Evolutionary conservation across 2,113 vertebrate species (phyloP).

Genomic region (Embiotoca jacksoni): DNA sequence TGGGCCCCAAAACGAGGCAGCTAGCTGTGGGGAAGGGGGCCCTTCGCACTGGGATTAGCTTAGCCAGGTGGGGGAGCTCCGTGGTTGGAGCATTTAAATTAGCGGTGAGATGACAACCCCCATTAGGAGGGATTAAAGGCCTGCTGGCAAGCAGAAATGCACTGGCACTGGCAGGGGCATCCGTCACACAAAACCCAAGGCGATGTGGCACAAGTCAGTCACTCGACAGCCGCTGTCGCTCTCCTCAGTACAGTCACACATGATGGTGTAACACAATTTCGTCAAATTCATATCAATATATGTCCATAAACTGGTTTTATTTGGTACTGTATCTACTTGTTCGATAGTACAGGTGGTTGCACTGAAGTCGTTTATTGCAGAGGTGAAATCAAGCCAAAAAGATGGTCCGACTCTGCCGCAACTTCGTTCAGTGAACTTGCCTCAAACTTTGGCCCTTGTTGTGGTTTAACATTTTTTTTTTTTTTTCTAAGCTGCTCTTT

Average conservation of each 20-base stretch:
- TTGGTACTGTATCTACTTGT: not conserved
- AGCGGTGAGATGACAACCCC: conserved; percentile 87
- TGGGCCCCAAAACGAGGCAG: conserved; percentile 72
- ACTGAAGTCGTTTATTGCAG: not conserved
- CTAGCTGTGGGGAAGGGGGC: conserved; percentile 77
- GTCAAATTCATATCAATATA: not conserved
- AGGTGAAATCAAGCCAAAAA: not conserved
- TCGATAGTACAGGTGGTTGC: not conserved
- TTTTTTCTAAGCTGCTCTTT: not conserved
- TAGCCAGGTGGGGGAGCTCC: conserved; percentile 83
- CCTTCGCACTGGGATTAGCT: conserved; percentile 82
- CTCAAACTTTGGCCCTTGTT: conserved; percentile 4
- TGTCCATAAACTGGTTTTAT: not conserved
- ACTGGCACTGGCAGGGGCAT: conserved; percentile 85
- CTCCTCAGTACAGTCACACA: conserved; percentile 40
- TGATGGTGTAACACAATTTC: conserved; percentile 43
- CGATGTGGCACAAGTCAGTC: conserved; percentile 83
- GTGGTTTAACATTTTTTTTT: not conserved
- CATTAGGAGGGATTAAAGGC: conserved; percentile 89
- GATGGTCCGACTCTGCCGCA: not conserved
- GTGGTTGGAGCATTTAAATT: conserved; percentile 88
- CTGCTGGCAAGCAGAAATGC: conserved; percentile 83
- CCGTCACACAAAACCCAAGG: conserved; percentile 81
- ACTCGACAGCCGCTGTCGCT: conserved; percentile 59
- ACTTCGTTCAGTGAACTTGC: conserved; percentile 9